Base-by-base conservation (phyloP, 2,797 vertebrate genomes). In the Halcyon smyrnensis region DNA sequence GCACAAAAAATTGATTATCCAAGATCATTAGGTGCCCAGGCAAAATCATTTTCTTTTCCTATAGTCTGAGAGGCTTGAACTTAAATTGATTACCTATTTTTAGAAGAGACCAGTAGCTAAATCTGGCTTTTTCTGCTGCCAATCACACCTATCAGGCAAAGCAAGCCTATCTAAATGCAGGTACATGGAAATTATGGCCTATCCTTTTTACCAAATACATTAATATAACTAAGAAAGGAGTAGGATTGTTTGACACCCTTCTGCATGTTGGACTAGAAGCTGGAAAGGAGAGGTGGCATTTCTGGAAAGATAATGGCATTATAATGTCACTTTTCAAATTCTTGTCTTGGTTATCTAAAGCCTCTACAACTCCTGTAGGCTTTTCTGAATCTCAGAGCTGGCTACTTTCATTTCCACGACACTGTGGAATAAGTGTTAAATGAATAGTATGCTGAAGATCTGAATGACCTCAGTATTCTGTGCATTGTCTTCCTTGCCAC, bases 41-140 rank as follows among this genome's bases (percentile, higher is more conserved):
- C 4, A 65, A 87, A 95, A 91, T 71, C 0, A 46, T 75, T 84
- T 91, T 94, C 36, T 89, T 96, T 74, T 86, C 76, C 73, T 95
- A 71, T 65, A 86, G 91, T 69, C 90, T n/a, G 5, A 81, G 83
- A 94, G 11, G 65, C 53, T 95, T 95, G 65, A 90, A 84, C 57
- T 88, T 74, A 94, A 95, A 96, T 82, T 68, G 65, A 91, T 96
- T 96, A 86, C 36, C 65, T 94, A 59, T 95, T 95, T 96, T 94
- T 94, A 95, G 94, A 91, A 90, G 84, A 69, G 63, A 93, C 46
- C 50, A 62, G 30, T 65, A 54, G 65, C 90, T 95, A 97, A 94
- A 94, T 94, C 69, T 88, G 73, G 12, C 62, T 91, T 64, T 69
- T 81, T 91, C 13, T 41, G 27, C 50, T 88, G 85, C 57, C 76